Conservation (phyloP, 2,113 vertebrate species). For the Ovis aries region DNA sequence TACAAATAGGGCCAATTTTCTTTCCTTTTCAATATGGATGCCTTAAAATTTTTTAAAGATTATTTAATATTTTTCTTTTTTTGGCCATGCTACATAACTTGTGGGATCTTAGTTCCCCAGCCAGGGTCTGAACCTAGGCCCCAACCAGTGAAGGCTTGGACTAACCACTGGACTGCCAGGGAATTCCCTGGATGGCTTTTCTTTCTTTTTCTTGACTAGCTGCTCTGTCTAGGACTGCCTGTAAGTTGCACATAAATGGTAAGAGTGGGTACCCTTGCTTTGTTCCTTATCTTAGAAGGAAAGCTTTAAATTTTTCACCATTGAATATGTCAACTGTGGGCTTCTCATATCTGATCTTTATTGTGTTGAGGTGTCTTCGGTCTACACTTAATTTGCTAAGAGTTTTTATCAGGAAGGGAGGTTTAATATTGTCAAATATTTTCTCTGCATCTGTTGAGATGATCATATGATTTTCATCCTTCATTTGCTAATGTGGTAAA, state of each 20-base stretch:
- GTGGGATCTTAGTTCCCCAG: neutral
- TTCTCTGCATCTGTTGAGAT: neutral
- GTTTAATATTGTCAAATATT: neutral
- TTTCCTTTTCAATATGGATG: neutral
- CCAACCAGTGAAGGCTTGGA: neutral
- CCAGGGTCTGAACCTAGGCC: neutral
- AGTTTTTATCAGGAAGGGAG: neutral
- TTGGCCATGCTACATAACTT: neutral
- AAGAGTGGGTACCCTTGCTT: neutral
- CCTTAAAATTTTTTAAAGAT: neutral
- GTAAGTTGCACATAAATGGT: neutral
- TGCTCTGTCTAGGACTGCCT: neutral
- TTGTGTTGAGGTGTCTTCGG: neutral
- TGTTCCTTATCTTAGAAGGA: neutral
- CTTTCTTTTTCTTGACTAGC: neutral
- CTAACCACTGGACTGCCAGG: neutral
- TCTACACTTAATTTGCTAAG: neutral
- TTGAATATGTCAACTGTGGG: neutral
- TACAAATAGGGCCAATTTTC: neutral
- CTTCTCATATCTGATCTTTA: neutral
- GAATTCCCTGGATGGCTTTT: neutral
- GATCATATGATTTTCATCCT: neutral
- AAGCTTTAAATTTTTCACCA: neutral
- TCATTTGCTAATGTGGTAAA: neutral
- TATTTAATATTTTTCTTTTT: neutral